Percentiles rank a stretch among this genome's conserved stretches.
phyloP scores from a whole-genome alignment of 2,797 vertebrate genomes.

The Capromys pilorides region DNA sequence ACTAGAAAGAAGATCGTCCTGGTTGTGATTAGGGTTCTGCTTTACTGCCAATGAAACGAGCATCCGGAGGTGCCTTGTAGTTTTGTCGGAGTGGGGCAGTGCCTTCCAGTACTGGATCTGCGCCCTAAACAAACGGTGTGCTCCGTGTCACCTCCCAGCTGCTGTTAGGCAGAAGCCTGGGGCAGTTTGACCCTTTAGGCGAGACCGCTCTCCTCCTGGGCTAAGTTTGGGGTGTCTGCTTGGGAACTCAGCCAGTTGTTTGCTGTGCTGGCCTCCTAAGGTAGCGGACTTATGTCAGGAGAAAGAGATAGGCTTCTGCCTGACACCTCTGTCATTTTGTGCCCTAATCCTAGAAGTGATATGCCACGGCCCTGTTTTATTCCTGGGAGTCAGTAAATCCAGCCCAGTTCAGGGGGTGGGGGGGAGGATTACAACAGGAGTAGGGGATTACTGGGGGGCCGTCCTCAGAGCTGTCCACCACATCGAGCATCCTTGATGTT shows the following conservation, averaged over 20 bases:
- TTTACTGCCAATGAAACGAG: background rate
- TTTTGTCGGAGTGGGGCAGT: background rate
- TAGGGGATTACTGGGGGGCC: background rate
- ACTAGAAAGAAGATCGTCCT: background rate
- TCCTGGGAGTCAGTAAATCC: background rate
- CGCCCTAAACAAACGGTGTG: background rate
- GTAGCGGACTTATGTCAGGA: background rate
- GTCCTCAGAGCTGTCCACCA: background rate
- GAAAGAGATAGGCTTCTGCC: background rate
- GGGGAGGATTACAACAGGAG: conserved; percentile 19
- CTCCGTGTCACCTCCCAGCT: background rate
- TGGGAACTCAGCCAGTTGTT: background rate
- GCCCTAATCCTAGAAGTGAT: conserved; percentile 19
- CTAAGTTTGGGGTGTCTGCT: background rate
- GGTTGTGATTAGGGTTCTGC: background rate
- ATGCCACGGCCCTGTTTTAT: background rate
- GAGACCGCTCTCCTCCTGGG: background rate
- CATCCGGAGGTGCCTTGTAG: background rate
- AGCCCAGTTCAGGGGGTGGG: background rate
- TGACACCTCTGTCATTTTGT: background rate
- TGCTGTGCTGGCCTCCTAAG: background rate
- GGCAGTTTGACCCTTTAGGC: background rate
- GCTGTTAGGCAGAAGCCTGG: background rate
- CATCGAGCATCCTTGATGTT: background rate
- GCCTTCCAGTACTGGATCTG: background rate